Conservation (phyloP, 92 coral and sea anemone genomes). For the Muricea muricata region DNA sequence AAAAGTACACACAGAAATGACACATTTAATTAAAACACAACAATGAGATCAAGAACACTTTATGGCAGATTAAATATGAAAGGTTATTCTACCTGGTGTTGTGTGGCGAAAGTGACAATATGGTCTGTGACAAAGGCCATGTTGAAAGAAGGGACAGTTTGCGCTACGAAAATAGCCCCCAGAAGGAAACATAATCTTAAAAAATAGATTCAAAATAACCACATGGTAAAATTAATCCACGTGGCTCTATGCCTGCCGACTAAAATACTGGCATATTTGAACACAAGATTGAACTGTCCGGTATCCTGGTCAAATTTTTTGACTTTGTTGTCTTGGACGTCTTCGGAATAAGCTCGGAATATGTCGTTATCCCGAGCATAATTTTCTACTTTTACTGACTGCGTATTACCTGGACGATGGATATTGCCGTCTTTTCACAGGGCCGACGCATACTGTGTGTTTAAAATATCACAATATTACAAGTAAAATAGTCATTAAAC, state of each 20-base stretch:
- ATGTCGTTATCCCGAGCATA: neutral
- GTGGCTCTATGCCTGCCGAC: neutral
- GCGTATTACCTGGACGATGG: neutral
- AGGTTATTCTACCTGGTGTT: constrained; percentile 71
- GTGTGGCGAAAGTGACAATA: constrained; percentile 98
- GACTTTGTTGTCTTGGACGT: neutral
- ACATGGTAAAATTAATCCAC: neutral
- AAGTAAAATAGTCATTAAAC: too few species aligned
- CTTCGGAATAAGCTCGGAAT: neutral
- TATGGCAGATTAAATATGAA: neutral
- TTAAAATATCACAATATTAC: too few species aligned
- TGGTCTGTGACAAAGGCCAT: constrained; percentile 96
- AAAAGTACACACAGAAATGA: too few species aligned
- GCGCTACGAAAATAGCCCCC: constrained; percentile 98
- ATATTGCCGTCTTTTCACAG: too few species aligned
- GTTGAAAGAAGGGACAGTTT: constrained; percentile 95
- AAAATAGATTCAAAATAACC: neutral
- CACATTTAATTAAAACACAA: neutral
- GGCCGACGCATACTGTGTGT: too few species aligned
- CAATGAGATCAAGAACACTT: neutral
- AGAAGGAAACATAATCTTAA: constrained; percentile 79
- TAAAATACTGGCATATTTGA: neutral
- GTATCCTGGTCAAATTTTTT: neutral
- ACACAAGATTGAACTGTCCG: constrained; percentile 9
- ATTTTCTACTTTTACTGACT: neutral